phyloP scores from a whole-genome alignment of 1,140 invertebrate genomes.

The Bacillus rossius region DNA sequence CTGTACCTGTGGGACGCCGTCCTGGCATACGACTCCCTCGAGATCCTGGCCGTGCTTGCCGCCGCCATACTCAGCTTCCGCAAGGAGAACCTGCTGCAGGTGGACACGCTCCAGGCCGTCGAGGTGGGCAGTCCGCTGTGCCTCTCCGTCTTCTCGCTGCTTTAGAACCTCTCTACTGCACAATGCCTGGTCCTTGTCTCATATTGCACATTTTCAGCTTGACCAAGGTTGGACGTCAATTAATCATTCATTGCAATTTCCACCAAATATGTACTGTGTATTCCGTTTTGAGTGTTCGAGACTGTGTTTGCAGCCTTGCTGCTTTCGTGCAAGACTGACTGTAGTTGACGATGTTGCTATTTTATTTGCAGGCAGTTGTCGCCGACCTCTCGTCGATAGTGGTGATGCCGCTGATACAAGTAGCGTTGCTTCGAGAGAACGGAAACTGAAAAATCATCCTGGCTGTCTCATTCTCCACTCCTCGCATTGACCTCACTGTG shows the following conservation, averaged over 20 bases:
- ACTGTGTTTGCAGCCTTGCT: not conserved
- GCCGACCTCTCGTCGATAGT: slow-evolving; percentile 87
- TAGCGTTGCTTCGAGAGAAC: slow-evolving; percentile 46
- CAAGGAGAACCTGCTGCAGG: slow-evolving; percentile 88
- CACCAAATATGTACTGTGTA: not conserved
- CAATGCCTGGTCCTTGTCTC: not conserved
- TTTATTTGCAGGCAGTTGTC: slow-evolving; percentile 63
- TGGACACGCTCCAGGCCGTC: slow-evolving; percentile 73
- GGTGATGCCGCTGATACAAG: slow-evolving; percentile 77
- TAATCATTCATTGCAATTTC: not conserved
- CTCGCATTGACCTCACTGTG: too few relatives aligned
- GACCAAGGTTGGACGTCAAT: not conserved
- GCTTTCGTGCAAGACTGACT: not conserved
- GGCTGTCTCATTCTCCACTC: too few relatives aligned
- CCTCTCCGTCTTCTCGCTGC: slow-evolving; percentile 9
- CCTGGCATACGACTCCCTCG: slow-evolving; percentile 85
- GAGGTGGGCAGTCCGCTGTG: slow-evolving; percentile 58
- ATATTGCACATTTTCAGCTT: not conserved
- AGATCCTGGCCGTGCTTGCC: slow-evolving; percentile 81
- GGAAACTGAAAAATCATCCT: too few relatives aligned
- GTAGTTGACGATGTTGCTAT: not conserved
- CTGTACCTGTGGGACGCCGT: slow-evolving; percentile 89
- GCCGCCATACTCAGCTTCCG: slow-evolving; percentile 87
- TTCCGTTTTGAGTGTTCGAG: not conserved
- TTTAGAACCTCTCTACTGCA: too few relatives aligned